Base-by-base conservation (phyloP, 2,113 vertebrate species). In the Philantomba maxwellii region DNA sequence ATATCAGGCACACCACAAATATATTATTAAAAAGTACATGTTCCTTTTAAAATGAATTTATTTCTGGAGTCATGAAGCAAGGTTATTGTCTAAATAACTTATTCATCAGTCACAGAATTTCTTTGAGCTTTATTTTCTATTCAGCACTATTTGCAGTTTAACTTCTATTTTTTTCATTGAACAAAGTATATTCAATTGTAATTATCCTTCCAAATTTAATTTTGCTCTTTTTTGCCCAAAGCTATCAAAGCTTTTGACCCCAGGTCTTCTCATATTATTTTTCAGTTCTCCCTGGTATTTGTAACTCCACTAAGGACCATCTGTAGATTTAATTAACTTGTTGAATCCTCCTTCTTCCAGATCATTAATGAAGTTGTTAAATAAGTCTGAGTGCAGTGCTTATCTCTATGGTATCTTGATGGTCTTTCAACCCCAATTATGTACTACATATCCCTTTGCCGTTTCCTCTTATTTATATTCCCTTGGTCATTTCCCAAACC, bases 241-340 rank as follows among this genome's bases (percentile, higher is more conserved):
- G 96, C 62, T 91, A 95, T 91, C 64, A 89, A 86, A 95, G 91
- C 82, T 47, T 93, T 91, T 97, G 96, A 97, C 95, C 89, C n/a
- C 4, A 73, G 47, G 39, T 96, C 91, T 89, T 97, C 88, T 89
- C 55, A 57, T 93, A 96, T 91, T 91, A 97, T 97, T 97, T 94
- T 88, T 96, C 57, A 60, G 83, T 96, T 95, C 96, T 97, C 90
- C 26, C 39, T 96, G 77, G 81, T 96, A 96, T 96, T 91, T 97
- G 78, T 87, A 95, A 97, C 78, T 97, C 83, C 92, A 89, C 86
- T 28, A 92, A 97, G 88, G 85, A 70, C 45, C 92, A 96, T 96
- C 85, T 97, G 94, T 60, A 81, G 93, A 96, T 95, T 97, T 98
- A 97, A 98, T 98, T 98, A 98, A 97, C 82, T 96, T 96, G 90